Conservation (phyloP, 2,797 vertebrate species). For the Luscinia megarhynchos region DNA sequence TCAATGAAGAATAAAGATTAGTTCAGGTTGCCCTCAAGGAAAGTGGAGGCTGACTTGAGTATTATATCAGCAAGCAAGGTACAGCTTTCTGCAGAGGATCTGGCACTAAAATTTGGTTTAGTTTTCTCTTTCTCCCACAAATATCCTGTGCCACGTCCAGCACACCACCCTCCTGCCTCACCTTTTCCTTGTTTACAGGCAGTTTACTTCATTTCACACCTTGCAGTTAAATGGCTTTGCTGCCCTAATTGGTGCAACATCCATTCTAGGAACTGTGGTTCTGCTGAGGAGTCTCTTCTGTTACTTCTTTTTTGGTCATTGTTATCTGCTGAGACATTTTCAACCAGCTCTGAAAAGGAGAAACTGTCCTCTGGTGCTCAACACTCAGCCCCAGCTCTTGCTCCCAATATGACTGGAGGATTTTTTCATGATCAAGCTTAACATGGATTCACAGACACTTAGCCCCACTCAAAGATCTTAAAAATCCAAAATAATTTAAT, state of each 20-base stretch:
- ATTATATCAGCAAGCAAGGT: neutral
- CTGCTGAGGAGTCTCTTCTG: neutral
- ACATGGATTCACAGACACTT: neutral
- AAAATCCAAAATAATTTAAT: neutral
- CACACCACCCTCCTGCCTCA: neutral
- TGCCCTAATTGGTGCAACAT: neutral
- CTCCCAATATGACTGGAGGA: neutral
- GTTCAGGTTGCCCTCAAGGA: neutral
- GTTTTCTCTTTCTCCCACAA: neutral
- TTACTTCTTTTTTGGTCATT: neutral
- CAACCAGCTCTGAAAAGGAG: neutral
- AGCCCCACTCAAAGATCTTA: neutral
- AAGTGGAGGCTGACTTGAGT: neutral
- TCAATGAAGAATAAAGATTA: neutral
- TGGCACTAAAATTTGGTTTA: neutral
- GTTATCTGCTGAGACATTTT: neutral
- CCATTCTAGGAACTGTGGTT: neutral
- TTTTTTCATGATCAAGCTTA: neutral
- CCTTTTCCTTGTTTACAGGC: neutral
- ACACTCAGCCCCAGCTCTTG: neutral
- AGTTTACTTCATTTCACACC: neutral
- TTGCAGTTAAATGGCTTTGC: neutral
- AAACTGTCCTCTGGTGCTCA: neutral
- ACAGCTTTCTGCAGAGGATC: neutral
- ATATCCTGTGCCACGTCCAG: neutral